Evolutionary conservation across 2,113 vertebrate genomes (phyloP).

Genomic region (Trachemys scripta): DNA sequence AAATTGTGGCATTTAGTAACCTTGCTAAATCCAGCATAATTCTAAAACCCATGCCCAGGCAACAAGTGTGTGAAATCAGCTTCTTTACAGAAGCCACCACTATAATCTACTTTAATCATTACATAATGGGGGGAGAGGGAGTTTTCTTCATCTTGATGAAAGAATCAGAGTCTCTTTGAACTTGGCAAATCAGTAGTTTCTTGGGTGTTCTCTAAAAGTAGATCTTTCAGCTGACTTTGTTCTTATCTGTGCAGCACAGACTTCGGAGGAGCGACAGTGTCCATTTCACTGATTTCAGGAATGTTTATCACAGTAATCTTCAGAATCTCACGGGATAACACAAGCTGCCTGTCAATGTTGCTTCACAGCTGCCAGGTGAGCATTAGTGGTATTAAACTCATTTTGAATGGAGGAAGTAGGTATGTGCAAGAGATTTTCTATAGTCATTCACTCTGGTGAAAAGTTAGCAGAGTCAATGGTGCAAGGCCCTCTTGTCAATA

Average conservation of each 20-base stretch:
- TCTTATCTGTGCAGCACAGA: constrained; percentile 59
- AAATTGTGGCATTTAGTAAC: neutral
- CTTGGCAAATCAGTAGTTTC: constrained; percentile 28
- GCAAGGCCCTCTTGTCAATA: neutral
- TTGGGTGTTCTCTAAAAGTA: neutral
- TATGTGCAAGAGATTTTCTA: constrained; percentile 9
- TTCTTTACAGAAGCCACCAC: neutral
- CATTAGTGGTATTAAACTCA: constrained; percentile 25
- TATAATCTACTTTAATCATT: constrained; percentile 32
- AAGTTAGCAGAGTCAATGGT: neutral
- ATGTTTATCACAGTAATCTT: constrained; percentile 60
- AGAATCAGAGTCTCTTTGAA: constrained; percentile 18
- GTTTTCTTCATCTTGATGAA: neutral
- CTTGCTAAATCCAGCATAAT: constrained; percentile 13
- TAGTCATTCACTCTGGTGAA: neutral
- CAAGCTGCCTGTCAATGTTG: constrained; percentile 34
- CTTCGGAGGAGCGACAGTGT: constrained; percentile 62
- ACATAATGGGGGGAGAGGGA: neutral
- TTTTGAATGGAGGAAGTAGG: constrained; percentile 28
- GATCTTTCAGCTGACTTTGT: neutral
- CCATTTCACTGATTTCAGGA: constrained; percentile 70
- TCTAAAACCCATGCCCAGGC: constrained; percentile 1
- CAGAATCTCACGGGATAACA: constrained; percentile 3
- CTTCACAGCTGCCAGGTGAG: constrained; percentile 61
- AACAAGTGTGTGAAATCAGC: neutral